Base-by-base conservation (phyloP, 2,888 invertebrate species). In the Nymphalis urticae region DNA sequence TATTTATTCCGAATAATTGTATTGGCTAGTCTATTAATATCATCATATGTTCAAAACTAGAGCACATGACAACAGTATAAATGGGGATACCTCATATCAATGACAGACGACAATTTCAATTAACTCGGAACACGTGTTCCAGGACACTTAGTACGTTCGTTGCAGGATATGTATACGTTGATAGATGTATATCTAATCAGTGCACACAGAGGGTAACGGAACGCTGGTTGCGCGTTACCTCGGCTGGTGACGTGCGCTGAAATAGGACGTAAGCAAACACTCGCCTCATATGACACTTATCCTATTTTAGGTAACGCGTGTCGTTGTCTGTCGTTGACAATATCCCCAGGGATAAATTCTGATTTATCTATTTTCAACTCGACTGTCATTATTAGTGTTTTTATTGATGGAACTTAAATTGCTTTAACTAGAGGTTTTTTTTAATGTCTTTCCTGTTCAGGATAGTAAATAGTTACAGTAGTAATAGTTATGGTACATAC, bases 251-350 rank as follows among this genome's bases (percentile, higher is more conserved):
- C 42, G 42, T 42, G 67, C 54, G 54, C 61, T 67, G 64, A 70
- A 70, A 58, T 70, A 64, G 70, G 65, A 59, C 68, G 68, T 53
- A 65, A 68, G 62, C 59, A 70, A 70, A 71, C 68, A 71, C 62
- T 48, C 64, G 62, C 64, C 65, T 58, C 32, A 27, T n/a, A 53
- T 68, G 68, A 71, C 71, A 68, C 65, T 68, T 65, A 68, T 71
- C 68, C 70, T 71, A 71, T 71, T 71, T 68, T 48, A 61, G 64
- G 68, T 16, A 54, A 64, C 50, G 47, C 27, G 32, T 19, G 42
- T 58, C 61, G 47, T 42, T 42, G 42, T 19, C 64, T 27, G 68
- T 58, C 62, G 70, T 27, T 64, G 68, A 71, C 54, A 56, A 32
- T 56, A 32, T 27, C 17, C 54, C 54, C 32, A 17, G 17, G 54